phyloP scores from a whole-genome alignment of 2,888 invertebrate genomes.

The Serripes groenlandicus region DNA sequence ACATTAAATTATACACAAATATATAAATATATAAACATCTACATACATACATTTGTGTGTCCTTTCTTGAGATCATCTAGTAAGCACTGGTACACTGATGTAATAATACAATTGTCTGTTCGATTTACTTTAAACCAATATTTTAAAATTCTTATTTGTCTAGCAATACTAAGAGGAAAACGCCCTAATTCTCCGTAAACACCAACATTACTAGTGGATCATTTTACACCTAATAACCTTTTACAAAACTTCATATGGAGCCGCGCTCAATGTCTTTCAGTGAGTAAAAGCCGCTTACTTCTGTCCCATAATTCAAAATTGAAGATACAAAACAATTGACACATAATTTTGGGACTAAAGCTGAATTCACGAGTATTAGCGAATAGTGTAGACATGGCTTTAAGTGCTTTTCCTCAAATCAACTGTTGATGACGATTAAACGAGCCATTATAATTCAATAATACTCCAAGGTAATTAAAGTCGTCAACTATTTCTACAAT shows the following conservation, averaged over 20 bases:
- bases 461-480: constrained; percentile 25
- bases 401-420: constrained; percentile 26
- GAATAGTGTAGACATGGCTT: constrained; percentile 21
- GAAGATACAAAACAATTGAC: constrained; percentile 41
- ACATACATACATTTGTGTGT: background rate
- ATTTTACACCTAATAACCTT: constrained; percentile 18
- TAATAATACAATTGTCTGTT: constrained; percentile 6
- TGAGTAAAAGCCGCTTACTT: constrained; percentile 26
- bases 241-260: constrained; percentile 42
- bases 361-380: background rate
- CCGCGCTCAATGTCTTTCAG: constrained; percentile 29
- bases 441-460: constrained; percentile 30
- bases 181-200: constrained; percentile 20
- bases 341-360: constrained; percentile 21
- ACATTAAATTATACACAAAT: background rate
- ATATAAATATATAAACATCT: background rate
- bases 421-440: constrained; percentile 14
- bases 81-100: background rate
- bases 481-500: constrained; percentile 22
- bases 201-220: constrained; percentile 6
- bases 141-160: constrained; percentile 27
- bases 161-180: constrained; percentile 26
- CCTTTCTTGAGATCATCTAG: background rate
- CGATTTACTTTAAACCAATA: constrained; percentile 24
- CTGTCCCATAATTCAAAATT: constrained; percentile 29